Base-by-base conservation (phyloP, 2,797 vertebrate genomes). In the Bradypodion pumilum region DNA sequence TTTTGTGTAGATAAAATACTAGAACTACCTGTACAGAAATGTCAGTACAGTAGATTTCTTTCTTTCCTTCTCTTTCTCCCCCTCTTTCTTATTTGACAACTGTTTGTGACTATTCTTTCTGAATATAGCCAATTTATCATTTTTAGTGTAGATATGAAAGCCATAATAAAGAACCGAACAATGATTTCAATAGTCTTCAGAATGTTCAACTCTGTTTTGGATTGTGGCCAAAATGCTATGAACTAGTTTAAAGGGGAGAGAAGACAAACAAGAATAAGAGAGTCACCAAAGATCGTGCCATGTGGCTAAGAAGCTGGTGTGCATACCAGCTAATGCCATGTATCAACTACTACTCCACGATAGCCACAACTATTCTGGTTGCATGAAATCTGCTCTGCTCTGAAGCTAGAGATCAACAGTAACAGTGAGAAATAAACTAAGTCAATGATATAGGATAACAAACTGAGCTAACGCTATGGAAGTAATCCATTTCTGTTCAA, bases 1-100 rank as follows among this genome's bases (percentile, higher is more conserved):
- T 77, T 74, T 74, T 89, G 37, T 74, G 79, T n/a, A 85, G 83
- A 85, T 80, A 88, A n/a, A 85, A 29, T 81, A 73, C 78, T 86
- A 83, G 1, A 52, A 83, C 77, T 19, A 89, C 12, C 8, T 90
- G 32, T 42, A 21, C 0, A 6, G 35, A n/a, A 62, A 78, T 76
- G 74, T 80, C 2, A 56, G 52, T 75, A 23, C 29, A 70, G 19
- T 72, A 46, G 82, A 3, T 83, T 87, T 73, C 25, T 70, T 80
- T 27, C 4, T 46, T 42, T 59, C 65, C n/a, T 70, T 29, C 32
- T 19, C 73, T 13, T 15, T 82, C 87, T 82, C 69, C 4, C 13
- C 32, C 42, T 44, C 16, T 23, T 12, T 59, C 10, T 37, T 46
- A 37, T 19, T 62, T 73, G 29, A 3, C 19, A 62, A 63, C 63